Conservation (phyloP, 2,797 vertebrate species). For the Glyptemys insculpta region DNA sequence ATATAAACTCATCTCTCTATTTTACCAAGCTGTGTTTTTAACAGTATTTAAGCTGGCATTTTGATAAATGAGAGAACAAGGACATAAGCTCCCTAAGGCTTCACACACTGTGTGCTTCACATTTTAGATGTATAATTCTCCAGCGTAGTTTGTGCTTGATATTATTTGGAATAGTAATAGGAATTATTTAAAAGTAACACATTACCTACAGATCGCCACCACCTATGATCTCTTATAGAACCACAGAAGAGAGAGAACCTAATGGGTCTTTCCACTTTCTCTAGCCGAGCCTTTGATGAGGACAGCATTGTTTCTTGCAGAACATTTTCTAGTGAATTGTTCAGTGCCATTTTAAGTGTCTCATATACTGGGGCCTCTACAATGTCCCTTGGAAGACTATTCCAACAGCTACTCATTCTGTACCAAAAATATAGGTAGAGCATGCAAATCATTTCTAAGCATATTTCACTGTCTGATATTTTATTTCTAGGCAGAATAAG, state of each 20-base stretch:
- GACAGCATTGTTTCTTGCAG: background rate
- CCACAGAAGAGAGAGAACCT: background rate
- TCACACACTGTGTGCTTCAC: background rate
- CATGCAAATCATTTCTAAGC: background rate
- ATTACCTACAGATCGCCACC: background rate
- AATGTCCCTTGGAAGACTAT: conserved; percentile 16
- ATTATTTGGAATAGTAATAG: background rate
- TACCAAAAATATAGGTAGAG: background rate
- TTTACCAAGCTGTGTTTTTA: conserved; percentile 4
- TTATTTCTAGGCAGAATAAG: conserved; percentile 21
- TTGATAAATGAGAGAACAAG: conserved; percentile 23
- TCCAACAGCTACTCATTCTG: fast-evolving
- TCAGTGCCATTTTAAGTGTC: conserved; percentile 22
- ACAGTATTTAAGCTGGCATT: conserved; percentile 23
- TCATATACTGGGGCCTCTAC: background rate
- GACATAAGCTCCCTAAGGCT: background rate
- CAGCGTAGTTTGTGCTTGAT: background rate
- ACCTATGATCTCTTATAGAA: background rate
- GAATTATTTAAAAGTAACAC: background rate
- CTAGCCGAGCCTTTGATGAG: background rate
- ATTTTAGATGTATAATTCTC: background rate
- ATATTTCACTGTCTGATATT: conserved; percentile 12
- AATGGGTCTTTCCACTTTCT: too few species aligned
- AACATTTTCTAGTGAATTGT: background rate
- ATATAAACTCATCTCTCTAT: background rate